A percentile compares a stretch with the other conserved stretches of the same genome.
phyloP scores from a whole-genome alignment of 2,113 vertebrate genomes.

The Brachyhypopomus occidentalis region DNA sequence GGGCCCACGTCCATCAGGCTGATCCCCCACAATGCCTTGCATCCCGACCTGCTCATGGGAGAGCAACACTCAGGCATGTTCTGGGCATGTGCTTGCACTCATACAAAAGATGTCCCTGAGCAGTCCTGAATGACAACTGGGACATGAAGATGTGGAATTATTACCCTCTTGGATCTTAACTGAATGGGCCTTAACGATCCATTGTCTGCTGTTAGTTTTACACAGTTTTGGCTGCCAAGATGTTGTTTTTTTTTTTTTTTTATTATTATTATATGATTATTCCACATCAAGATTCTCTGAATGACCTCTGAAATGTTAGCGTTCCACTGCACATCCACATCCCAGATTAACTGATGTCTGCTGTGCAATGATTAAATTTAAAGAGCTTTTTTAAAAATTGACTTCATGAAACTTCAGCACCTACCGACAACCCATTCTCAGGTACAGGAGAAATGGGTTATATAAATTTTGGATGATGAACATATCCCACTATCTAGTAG shows the following conservation, averaged over 20 bases:
- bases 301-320: constrained; percentile 3
- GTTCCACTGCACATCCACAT: background rate
- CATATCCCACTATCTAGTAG: constrained; percentile 53
- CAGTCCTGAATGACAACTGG: constrained; percentile 12
- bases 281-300: background rate
- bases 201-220: background rate
- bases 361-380: constrained; percentile 15
- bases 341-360: constrained; percentile 26
- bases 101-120: constrained; percentile 27
- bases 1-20: constrained; percentile 35
- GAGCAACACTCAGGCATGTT: constrained; percentile 26
- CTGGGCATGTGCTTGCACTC: constrained; percentile 29
- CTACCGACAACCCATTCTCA: constrained; percentile 34
- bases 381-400: constrained; percentile 38
- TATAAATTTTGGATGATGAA: constrained; percentile 55
- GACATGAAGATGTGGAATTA: constrained; percentile 5
- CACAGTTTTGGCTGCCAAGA: background rate
- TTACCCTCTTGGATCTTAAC: background rate
- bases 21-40: background rate
- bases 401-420: constrained; percentile 28
- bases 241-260: background rate
- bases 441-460: constrained; percentile 46
- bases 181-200: background rate
- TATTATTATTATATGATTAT: background rate
- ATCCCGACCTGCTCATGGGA: constrained; percentile 32